Percentiles rank a stretch among this genome's conserved stretches.
phyloP scores from a whole-genome alignment of 2,888 invertebrate genomes.

The Ormyrus labotus region DNA sequence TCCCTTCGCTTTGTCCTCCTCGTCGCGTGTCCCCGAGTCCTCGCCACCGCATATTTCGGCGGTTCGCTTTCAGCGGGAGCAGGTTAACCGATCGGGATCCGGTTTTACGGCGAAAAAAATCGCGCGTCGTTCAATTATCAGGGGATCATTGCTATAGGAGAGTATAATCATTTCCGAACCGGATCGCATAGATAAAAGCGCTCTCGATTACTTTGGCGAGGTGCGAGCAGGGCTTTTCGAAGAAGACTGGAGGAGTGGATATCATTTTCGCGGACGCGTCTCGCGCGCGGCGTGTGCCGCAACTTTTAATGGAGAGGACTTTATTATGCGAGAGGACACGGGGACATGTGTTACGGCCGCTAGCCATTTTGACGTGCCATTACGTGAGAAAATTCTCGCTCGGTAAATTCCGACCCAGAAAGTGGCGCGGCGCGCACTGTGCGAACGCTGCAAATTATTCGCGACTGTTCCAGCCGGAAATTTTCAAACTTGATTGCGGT shows the following conservation, averaged over 20 bases:
- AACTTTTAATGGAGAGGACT: slow-evolving; percentile 43
- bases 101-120: too few relatives aligned
- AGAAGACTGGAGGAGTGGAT: neutral
- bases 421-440: neutral
- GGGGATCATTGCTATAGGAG: too few relatives aligned
- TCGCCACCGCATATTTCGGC: neutral
- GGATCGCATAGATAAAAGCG: too few relatives aligned
- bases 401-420: slow-evolving; percentile 11
- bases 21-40: neutral
- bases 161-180: too few relatives aligned
- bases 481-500: slow-evolving; percentile 1
- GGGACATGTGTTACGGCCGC: neutral
- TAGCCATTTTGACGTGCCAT: slow-evolving; percentile 31
- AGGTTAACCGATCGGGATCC: too few relatives aligned
- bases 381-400: slow-evolving; percentile 37
- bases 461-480: neutral
- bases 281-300: slow-evolving; percentile 9
- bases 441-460: slow-evolving; percentile 4
- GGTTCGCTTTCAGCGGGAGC: neutral
- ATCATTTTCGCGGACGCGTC: slow-evolving; percentile 30
- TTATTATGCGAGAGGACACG: neutral
- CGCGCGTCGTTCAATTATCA: too few relatives aligned
- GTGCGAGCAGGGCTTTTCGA: neutral
- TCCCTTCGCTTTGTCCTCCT: slow-evolving; percentile 38
- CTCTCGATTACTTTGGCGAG: neutral